phyloP scores from a whole-genome alignment of 2,888 invertebrate species.

The Ectropis crepuscularia region DNA sequence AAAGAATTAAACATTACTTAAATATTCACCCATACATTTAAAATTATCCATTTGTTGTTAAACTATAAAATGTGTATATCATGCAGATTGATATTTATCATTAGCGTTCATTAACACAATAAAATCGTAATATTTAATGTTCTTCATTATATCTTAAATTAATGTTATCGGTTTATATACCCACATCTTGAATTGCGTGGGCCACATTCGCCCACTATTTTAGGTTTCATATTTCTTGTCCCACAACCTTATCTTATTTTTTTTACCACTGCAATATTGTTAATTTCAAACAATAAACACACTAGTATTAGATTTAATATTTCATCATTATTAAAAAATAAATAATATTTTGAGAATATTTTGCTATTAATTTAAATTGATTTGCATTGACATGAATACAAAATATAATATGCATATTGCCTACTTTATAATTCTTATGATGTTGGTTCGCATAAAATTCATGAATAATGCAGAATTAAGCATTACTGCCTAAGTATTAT shows the following conservation, averaged over 20 bases:
- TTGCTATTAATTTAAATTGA: background rate
- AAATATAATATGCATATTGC: background rate
- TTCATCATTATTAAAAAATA: background rate
- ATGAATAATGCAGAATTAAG: constrained; percentile 10
- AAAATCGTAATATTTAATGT: constrained; percentile 21
- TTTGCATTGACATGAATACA: constrained; percentile 5
- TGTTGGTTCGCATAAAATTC: constrained; percentile 1
- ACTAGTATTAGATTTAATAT: too few relatives aligned
- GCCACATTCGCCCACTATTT: constrained; percentile 13
- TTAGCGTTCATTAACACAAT: constrained; percentile 15
- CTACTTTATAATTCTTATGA: background rate
- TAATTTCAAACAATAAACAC: background rate
- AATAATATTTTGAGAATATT: constrained; percentile 6
- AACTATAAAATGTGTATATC: background rate
- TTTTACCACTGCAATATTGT: background rate
- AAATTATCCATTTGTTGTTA: too few relatives aligned
- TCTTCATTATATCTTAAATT: constrained; percentile 18
- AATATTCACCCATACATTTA: too few relatives aligned
- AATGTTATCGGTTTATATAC: constrained; percentile 9
- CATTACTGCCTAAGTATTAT: background rate
- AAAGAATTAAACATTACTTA: too few relatives aligned
- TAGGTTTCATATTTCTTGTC: constrained; percentile 14
- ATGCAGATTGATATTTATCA: background rate
- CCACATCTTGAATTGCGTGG: constrained; percentile 10
- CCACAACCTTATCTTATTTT: background rate